phyloP scores from a whole-genome alignment of 1,140 invertebrate species.

The Portunus trituberculatus region DNA sequence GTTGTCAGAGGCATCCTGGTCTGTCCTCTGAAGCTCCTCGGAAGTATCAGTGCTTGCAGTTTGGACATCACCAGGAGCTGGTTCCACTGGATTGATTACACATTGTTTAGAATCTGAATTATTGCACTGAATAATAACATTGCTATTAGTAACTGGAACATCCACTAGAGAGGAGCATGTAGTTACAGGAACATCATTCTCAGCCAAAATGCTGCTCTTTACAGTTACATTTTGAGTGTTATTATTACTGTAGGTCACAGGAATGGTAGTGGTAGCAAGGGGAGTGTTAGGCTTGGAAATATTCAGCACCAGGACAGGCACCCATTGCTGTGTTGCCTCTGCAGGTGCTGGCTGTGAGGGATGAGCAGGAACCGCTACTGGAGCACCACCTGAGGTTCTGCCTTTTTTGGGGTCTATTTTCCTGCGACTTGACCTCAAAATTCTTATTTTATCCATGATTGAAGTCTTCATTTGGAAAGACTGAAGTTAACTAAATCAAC shows the following conservation, averaged over 20 bases:
- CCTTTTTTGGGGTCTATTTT: neutral
- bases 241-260: neutral
- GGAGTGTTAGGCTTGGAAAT: conserved; percentile 3
- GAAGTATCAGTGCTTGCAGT: neutral
- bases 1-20: neutral
- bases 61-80: neutral
- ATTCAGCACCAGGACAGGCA: conserved; percentile 53
- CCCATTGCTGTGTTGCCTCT: conserved; percentile 43
- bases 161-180: neutral
- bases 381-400: neutral
- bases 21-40: neutral
- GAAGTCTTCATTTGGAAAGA: conserved; percentile 42
- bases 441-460: conserved; percentile 60
- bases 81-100: neutral
- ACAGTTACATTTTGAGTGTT: neutral
- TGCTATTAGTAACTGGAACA: neutral
- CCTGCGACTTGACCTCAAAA: conserved; percentile 48
- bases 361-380: neutral
- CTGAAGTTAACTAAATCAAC: conserved; percentile 33
- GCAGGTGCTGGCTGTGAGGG: neutral
- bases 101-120: neutral
- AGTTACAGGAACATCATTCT: neutral
- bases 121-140: neutral
- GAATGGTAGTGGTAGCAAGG: neutral
- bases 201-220: conserved; percentile 22